These are phyloP conservation scores for Phocides pigmalion DNA, from an alignment of 1,140 invertebrate species.

Conservation along the genomic window DNA sequence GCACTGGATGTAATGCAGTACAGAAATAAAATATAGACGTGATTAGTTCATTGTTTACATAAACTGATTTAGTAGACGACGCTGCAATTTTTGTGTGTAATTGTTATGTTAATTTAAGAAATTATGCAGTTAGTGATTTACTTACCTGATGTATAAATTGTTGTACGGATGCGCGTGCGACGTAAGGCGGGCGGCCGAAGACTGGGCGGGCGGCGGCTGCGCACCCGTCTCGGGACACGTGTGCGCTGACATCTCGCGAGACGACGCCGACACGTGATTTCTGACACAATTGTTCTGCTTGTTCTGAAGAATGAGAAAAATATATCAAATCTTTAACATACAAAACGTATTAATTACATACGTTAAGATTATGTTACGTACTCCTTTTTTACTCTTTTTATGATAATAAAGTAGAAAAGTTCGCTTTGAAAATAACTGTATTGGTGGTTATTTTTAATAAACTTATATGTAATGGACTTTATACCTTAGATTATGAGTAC, in stretches of 20 bases:
- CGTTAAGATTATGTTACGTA: too few species aligned
- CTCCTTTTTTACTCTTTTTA: too few species aligned
- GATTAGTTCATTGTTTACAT: conserved; percentile 2
- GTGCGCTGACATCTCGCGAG: conserved; percentile 34
- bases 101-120: conserved; percentile 42
- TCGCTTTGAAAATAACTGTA: too few species aligned
- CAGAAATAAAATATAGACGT: conserved; percentile 47
- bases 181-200: conserved; percentile 67
- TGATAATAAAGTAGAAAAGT: too few species aligned
- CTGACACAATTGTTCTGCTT: neutral
- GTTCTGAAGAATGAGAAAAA: too few species aligned
- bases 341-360: too few species aligned
- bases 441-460: too few species aligned
- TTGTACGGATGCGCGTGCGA: conserved; percentile 55
- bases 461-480: too few species aligned
- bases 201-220: conserved; percentile 74
- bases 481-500: too few species aligned
- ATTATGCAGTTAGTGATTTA: conserved; percentile 39
- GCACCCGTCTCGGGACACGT: conserved; percentile 38
- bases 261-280: conserved; percentile 39
- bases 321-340: too few species aligned
- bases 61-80: neutral
- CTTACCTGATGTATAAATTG: conserved; percentile 52
- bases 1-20: conserved; percentile 48
- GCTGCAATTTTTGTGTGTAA: conserved; percentile 29